Percentiles rank a stretch among this genome's conserved stretches.
These are phyloP conservation scores for Stenolophus ochropezus DNA, from an alignment of 2,888 invertebrate genomes.

Conservation along the genomic window DNA sequence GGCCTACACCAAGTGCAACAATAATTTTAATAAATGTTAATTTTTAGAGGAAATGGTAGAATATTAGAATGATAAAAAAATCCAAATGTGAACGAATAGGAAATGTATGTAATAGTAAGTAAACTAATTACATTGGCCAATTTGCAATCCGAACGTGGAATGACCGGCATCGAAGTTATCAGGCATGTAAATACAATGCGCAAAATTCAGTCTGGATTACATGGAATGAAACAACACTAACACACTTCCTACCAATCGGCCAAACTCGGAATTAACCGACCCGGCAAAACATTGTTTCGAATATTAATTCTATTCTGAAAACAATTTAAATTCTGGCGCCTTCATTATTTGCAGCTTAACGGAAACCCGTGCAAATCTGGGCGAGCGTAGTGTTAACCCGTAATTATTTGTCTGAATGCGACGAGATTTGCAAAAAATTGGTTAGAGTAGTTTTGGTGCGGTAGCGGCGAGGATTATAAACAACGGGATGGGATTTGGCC, in stretches of 20 bases:
- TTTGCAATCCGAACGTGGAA: slow-evolving; percentile 24
- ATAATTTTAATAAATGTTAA: too few relatives aligned
- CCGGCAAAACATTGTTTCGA: slow-evolving; percentile 53
- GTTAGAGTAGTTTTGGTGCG: slow-evolving; percentile 4
- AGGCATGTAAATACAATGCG: slow-evolving; percentile 36
- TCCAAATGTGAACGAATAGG: not conserved
- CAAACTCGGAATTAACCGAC: slow-evolving; percentile 50
- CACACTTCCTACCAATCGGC: slow-evolving; percentile 2
- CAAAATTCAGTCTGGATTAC: slow-evolving; percentile 48
- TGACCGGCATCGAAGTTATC: slow-evolving; percentile 37
- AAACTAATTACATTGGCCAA: not conserved
- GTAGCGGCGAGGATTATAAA: not conserved
- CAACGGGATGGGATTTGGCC: not conserved
- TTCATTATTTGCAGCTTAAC: slow-evolving; percentile 57
- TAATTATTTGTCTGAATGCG: slow-evolving; percentile 48
- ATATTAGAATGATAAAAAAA: not conserved
- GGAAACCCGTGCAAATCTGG: slow-evolving; percentile 39
- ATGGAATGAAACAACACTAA: slow-evolving; percentile 47
- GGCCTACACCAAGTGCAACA: too few relatives aligned
- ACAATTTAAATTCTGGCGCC: slow-evolving; percentile 56
- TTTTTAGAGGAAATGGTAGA: too few relatives aligned
- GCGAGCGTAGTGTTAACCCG: slow-evolving; percentile 26
- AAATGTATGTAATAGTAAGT: not conserved
- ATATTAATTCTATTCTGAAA: slow-evolving; percentile 56
- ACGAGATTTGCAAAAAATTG: slow-evolving; percentile 28